Base-by-base conservation (phyloP, 2,888 invertebrate genomes). In the Eurytoma californica region DNA sequence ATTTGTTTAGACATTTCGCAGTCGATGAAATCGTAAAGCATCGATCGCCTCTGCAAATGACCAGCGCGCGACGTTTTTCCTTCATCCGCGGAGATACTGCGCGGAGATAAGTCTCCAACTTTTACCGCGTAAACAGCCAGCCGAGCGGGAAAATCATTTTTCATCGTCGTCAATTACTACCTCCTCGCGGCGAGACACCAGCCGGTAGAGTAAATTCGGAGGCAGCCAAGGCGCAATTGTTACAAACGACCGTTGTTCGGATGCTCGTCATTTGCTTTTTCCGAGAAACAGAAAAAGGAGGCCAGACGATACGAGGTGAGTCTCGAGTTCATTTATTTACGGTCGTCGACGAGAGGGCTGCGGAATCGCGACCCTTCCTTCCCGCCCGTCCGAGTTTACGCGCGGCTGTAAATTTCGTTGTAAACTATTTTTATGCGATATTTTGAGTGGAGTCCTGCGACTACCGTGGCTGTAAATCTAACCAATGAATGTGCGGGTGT, bases 321-420 rank as follows among this genome's bases (percentile, higher is more conserved):
- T 24, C 72, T 55, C 57, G 79, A 83, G 81, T 85, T 87, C 86
- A 87, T 88, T 39, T 87, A 88, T 87, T 88, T 87, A 87, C 86
- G 80, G 84, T 84, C 83, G 81, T 79, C 82, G 83, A 84, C 83
- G 83, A 84, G 76, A 80, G 82, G 83, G 9, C 39, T 39, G 82
- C 77, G 72, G 83, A 84, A 83, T 83, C 82, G 82, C 80, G 75
- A 82, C 80, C 66, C 72, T 61, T 76, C 70, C 73, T 77, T 75
- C 68, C 76, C 3, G 51, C 47, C 14, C 39, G 30, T 16, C 18
- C 51, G 67, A 53, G 49, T 69, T 77, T 75, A 75, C 20, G 77
- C 20, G 18, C 49, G 39, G 30, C 49, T 67, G 72, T 65, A 77
- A 69, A 77, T 77, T 77, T 57, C 16, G 69, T 55, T 65, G 63